A percentile compares a stretch with the other conserved stretches of the same genome.
Evolutionary conservation across 2,797 vertebrate genomes (phyloP).

Genomic region (Trematomus bernacchii): DNA sequence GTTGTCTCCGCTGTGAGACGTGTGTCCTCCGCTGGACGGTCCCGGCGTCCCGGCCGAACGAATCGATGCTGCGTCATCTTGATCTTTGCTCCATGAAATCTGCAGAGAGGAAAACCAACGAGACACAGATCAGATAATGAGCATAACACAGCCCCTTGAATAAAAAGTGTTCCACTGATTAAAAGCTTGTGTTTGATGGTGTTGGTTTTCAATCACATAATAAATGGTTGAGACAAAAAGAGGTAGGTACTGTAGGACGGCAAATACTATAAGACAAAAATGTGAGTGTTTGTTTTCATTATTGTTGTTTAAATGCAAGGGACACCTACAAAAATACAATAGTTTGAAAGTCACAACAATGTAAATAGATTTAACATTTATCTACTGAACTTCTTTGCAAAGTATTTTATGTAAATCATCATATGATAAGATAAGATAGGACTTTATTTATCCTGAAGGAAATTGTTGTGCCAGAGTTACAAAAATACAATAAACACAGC

Average conservation of each 20-base stretch:
- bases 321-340: background rate
- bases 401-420: background rate
- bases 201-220: too few relatives aligned
- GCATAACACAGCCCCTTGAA: too few relatives aligned
- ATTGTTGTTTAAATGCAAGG: too few relatives aligned
- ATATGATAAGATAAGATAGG: too few relatives aligned
- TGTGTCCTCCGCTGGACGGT: conserved; percentile 91
- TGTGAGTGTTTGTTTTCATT: too few relatives aligned
- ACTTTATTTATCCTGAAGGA: too few relatives aligned
- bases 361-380: background rate
- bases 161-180: background rate
- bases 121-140: background rate
- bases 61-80: conserved; percentile 89
- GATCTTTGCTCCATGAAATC: conserved; percentile 95
- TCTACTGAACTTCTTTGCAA: background rate
- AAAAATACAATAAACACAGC: too few relatives aligned
- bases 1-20: conserved; percentile 93
- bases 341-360: background rate
- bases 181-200: background rate
- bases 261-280: too few relatives aligned
- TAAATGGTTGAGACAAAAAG: background rate
- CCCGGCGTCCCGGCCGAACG: conserved; percentile 90
- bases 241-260: too few relatives aligned
- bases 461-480: too few relatives aligned
- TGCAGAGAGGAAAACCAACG: conserved; percentile 50